phyloP scores from a whole-genome alignment of 2,888 invertebrate species.

The Scelioninae gen. 1 region DNA sequence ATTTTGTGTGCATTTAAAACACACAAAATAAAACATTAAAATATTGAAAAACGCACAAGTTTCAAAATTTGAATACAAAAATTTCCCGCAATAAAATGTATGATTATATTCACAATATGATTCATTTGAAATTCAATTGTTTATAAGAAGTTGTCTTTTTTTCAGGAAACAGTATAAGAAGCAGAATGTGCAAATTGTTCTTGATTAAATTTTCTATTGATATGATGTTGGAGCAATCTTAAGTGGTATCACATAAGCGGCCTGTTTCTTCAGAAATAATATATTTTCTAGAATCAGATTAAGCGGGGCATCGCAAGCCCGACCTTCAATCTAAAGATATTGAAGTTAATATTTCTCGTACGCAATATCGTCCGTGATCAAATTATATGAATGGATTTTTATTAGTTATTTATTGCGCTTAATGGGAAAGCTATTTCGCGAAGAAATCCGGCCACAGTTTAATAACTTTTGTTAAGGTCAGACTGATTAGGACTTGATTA shows the following conservation, averaged over 20 bases:
- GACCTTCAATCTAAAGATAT: slow-evolving; percentile 57
- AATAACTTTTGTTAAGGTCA: slow-evolving; percentile 27
- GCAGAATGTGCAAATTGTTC: too few species aligned
- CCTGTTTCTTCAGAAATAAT: slow-evolving; percentile 21
- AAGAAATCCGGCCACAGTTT: slow-evolving; percentile 27
- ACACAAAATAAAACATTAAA: too few species aligned
- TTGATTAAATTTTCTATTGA: background rate
- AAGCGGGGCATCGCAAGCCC: slow-evolving; percentile 31
- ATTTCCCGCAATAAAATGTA: too few species aligned
- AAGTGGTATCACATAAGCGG: background rate
- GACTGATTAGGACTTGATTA: slow-evolving; percentile 11
- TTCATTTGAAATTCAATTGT: too few species aligned
- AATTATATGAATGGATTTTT: slow-evolving; percentile 50
- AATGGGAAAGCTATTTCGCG: slow-evolving; percentile 20
- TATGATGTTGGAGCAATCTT: background rate
- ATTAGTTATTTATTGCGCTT: slow-evolving; percentile 36
- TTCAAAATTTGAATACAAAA: too few species aligned
- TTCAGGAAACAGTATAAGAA: too few species aligned
- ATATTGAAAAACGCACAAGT: too few species aligned
- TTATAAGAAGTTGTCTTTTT: too few species aligned
- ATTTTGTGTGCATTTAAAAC: too few species aligned
- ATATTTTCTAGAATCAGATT: slow-evolving; percentile 48
- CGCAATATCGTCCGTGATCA: slow-evolving; percentile 45
- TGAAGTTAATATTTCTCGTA: slow-evolving; percentile 50
- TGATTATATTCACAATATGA: too few species aligned